These are phyloP conservation scores for Achlya flavicornis DNA, from an alignment of 2,888 invertebrate genomes.

Conservation along the genomic window DNA sequence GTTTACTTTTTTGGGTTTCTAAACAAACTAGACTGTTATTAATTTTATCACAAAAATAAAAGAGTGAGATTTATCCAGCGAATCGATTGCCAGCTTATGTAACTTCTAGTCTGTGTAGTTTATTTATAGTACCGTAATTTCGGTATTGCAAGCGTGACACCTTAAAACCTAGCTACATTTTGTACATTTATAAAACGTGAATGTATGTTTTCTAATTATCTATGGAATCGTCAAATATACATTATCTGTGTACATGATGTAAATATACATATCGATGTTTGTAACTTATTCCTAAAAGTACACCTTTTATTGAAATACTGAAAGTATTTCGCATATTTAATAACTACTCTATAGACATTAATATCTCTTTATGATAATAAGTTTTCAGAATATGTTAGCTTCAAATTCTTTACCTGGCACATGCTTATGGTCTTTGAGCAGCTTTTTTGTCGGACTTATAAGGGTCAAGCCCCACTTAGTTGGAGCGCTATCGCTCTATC, in stretches of 20 bases:
- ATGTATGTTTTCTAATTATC: background rate
- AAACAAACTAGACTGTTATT: background rate
- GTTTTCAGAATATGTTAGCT: background rate
- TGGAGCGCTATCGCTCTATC: background rate
- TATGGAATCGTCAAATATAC: background rate
- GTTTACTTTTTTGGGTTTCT: too few species aligned
- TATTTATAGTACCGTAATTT: background rate
- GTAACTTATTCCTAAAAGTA: background rate
- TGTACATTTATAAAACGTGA: background rate
- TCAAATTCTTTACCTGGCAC: background rate
- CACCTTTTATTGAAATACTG: background rate
- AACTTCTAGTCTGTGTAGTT: background rate
- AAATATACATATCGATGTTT: constrained; percentile 6
- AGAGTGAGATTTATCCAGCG: background rate
- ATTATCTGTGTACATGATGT: background rate
- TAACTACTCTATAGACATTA: background rate
- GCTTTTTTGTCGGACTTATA: background rate
- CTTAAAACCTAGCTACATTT: background rate
- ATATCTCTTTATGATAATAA: too few species aligned
- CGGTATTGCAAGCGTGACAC: background rate
- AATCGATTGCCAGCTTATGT: background rate
- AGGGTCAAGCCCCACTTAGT: background rate
- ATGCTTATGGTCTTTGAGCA: background rate
- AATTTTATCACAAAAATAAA: background rate
- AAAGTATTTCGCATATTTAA: background rate